Conservation (phyloP, 2,113 vertebrate genomes). For the Hemibagrus wyckioides region DNA sequence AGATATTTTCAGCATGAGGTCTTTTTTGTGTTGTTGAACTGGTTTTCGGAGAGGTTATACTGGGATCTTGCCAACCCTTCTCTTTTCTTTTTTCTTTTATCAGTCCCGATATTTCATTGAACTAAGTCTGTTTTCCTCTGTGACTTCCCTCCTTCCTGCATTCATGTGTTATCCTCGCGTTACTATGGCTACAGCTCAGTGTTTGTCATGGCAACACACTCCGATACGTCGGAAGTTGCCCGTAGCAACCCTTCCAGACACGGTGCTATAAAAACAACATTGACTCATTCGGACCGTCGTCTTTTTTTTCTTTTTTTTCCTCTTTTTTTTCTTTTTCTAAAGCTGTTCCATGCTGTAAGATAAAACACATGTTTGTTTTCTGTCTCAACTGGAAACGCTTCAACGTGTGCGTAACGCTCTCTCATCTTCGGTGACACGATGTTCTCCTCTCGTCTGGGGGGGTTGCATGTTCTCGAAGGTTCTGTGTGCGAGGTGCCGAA, state of each 20-base stretch:
- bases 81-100: constrained; percentile 6
- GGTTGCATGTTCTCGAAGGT: constrained; percentile 21
- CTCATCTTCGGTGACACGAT: constrained; percentile 28
- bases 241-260: constrained; percentile 63
- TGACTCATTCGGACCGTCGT: constrained; percentile 27
- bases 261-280: constrained; percentile 62
- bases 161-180: constrained; percentile 64
- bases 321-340: not conserved
- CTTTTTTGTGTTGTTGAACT: constrained; percentile 7
- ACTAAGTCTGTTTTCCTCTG: not conserved
- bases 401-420: not conserved
- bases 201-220: constrained; percentile 72
- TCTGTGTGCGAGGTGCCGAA: constrained; percentile 14
- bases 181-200: constrained; percentile 62
- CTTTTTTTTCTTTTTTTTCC: not conserved
- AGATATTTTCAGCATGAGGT: constrained; percentile 47
- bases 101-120: constrained; percentile 25
- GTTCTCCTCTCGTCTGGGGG: constrained; percentile 29
- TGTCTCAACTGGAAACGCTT: constrained; percentile 18
- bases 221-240: constrained; percentile 62
- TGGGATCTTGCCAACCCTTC: constrained; percentile 27
- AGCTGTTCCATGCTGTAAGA: constrained; percentile 19
- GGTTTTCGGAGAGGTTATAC: constrained; percentile 19
- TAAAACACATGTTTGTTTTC: constrained; percentile 26
- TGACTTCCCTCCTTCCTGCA: constrained; percentile 14